Evolutionary conservation across 2,797 vertebrate genomes (phyloP).

Genomic region (Pteronotus mesoamericanus): DNA sequence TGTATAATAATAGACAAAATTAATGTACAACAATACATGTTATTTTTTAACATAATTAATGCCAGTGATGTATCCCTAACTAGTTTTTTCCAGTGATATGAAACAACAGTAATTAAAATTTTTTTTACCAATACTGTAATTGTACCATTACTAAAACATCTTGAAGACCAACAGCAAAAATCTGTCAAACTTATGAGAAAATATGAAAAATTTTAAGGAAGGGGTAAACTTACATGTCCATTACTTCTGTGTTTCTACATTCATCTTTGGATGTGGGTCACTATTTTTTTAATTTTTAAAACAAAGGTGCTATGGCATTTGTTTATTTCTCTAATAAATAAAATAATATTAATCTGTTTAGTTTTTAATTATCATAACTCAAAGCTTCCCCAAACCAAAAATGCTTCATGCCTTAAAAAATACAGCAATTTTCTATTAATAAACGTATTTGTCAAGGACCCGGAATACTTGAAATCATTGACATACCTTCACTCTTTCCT

Average conservation of each 20-base stretch:
- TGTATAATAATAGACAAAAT: not conserved
- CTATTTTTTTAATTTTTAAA: not conserved
- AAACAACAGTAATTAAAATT: not conserved
- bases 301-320: not conserved
- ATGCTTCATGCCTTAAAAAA: not conserved
- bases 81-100: not conserved
- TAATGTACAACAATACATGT: not conserved
- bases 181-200: not conserved
- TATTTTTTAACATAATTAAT: not conserved
- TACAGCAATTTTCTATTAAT: not conserved
- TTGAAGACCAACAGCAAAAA: not conserved
- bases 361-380: not conserved
- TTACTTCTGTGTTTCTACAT: not conserved
- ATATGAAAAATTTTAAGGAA: not conserved
- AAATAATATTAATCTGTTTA: not conserved
- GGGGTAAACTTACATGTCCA: not conserved
- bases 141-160: not conserved
- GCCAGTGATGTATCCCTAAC: not conserved
- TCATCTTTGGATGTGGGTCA: not conserved
- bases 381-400: not conserved
- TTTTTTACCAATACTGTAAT: not conserved
- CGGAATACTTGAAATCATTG: not conserved
- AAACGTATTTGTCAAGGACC: not conserved
- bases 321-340: not conserved
- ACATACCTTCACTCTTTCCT: not conserved